A percentile compares a stretch with the other conserved stretches of the same genome.
Conservation (phyloP, 2,113 vertebrate genomes). For the Semnornis frantzii region DNA sequence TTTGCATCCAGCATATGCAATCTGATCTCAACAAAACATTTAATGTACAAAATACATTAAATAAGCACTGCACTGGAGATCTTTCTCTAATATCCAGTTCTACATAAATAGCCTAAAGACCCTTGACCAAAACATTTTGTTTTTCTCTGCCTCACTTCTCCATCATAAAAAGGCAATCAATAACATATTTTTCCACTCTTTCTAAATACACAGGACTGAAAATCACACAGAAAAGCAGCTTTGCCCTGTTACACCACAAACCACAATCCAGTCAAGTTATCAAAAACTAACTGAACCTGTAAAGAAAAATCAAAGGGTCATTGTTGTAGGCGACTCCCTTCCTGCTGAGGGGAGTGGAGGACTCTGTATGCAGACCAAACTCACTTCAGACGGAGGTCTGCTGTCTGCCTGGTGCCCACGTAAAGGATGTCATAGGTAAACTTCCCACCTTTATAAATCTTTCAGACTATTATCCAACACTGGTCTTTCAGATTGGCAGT, state of each 20-base stretch:
- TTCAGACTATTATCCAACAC: too few species aligned
- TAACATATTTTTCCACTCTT: not conserved
- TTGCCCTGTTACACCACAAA: not conserved
- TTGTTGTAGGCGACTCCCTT: too few species aligned
- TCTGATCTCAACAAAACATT: constrained; percentile 2
- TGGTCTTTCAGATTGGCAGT: too few species aligned
- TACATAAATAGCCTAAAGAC: not conserved
- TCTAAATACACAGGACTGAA: not conserved
- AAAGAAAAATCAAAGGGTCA: too few species aligned
- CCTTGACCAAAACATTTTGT: not conserved
- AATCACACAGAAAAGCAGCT: not conserved
- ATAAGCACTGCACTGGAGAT: not conserved
- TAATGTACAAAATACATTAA: not conserved
- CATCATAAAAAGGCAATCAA: not conserved
- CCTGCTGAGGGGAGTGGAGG: too few species aligned
- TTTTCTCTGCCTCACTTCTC: not conserved
- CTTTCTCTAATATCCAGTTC: not conserved
- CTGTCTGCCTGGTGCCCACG: too few species aligned
- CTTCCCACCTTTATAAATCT: too few species aligned
- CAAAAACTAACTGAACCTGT: not conserved
- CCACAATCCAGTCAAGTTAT: not conserved
- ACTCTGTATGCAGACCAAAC: too few species aligned
- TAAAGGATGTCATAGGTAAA: too few species aligned
- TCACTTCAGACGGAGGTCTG: too few species aligned
- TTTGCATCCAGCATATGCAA: not conserved